Evolutionary conservation across 2,113 vertebrate genomes (phyloP), one percentile per base, ranked within the genome.

Genomic region (Ciconia boyciana): DNA sequence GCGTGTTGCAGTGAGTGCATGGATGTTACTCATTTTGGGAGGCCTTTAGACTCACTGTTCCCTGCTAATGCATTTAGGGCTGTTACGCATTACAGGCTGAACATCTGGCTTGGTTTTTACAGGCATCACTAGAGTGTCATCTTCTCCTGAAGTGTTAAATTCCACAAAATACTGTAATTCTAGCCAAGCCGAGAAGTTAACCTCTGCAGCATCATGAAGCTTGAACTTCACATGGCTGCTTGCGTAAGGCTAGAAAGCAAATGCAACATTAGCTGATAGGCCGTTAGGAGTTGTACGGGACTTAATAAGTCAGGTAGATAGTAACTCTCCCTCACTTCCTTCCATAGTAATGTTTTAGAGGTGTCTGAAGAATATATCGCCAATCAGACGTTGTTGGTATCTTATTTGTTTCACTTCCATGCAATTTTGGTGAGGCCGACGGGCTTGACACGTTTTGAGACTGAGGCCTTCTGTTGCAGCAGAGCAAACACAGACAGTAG

Each of bases 121-220:
- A 55, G 91, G 46, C 86, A 61, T 76, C 52, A 15, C 85, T 79
- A 14, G n/a, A 66, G 84, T 87, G 34, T 86, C 66, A 43, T 93
- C 86, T 92, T 93, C 79, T 95, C 79, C 36, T 51, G 24, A 90
- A 81, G 91, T 92, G 95, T 95, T 90, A 70, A 93, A 93, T 95
- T 97, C 81, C 89, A 83, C 79, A 83, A 55, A 83, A 77, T 69
- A 12, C 64, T 86, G 79, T 77, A 70, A 81, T 89, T 81, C 71
- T 69, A 77, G 68, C 43, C 60, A 61, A 77, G 69, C 39, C 4
- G 7, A 64, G 57, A 79, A 60, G 31, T 69, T 88, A 85, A 83
- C 54, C 75, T 93, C 75, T 90, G 8, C 36, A 72, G 48, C 51
- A 52, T 74, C 18, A 6, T 29, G 55, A 58, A 84, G 43, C 43